Percentiles rank a stretch among this genome's conserved stretches.
Evolutionary conservation across 2,888 invertebrate genomes (phyloP).

Genomic region (Dryocosmus kuriphilus): DNA sequence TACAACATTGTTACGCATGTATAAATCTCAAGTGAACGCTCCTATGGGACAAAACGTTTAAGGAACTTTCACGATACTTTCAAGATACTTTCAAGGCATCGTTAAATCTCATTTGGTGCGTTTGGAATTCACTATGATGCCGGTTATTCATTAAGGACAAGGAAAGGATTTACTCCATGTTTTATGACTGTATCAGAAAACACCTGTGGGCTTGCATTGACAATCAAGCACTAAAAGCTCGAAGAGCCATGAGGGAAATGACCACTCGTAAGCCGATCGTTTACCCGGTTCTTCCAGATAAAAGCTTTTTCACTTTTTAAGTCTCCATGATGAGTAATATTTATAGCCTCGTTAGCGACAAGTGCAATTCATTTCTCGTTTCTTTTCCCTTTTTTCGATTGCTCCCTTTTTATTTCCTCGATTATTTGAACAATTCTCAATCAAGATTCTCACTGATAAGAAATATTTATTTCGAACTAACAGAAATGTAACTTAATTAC

Average conservation of each 20-base stretch:
- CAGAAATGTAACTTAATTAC: neutral
- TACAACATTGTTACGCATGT: constrained; percentile 36
- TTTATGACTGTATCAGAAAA: constrained; percentile 11
- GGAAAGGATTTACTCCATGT: constrained; percentile 21
- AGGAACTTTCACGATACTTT: constrained; percentile 18
- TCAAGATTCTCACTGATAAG: neutral
- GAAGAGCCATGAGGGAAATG: constrained; percentile 32
- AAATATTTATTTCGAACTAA: neutral
- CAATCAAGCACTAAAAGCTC: constrained; percentile 24
- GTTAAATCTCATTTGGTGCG: constrained; percentile 33
- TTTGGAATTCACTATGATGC: constrained; percentile 15
- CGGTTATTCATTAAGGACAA: constrained; percentile 20
- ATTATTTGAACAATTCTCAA: neutral
- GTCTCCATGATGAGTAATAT: constrained; percentile 39
- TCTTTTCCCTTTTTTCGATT: constrained; percentile 23
- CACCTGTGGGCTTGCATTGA: constrained; percentile 10
- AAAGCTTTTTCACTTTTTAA: constrained; percentile 25
- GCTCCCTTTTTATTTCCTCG: neutral
- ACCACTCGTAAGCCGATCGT: constrained; percentile 20
- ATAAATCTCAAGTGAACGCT: constrained; percentile 3
- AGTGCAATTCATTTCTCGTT: constrained; percentile 35
- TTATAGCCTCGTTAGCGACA: constrained; percentile 45
- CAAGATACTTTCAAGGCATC: constrained; percentile 15
- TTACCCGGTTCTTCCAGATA: constrained; percentile 16
- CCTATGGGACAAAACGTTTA: constrained; percentile 3